phyloP scores from a whole-genome alignment of 1,140 invertebrate genomes.

The Oncopeltus fasciatus region DNA sequence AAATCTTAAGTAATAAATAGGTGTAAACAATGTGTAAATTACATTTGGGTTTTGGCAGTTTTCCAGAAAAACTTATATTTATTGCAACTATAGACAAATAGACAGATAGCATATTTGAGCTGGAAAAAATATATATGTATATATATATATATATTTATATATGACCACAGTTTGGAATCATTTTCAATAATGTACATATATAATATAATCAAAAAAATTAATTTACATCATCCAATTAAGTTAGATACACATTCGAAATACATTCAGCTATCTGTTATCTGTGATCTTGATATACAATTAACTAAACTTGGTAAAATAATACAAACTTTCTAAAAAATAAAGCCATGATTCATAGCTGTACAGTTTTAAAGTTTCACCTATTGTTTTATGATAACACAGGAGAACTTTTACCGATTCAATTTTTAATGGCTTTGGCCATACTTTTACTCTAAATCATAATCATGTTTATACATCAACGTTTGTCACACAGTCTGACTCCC shows the following conservation, averaged over 20 bases:
- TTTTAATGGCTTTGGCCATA: neutral
- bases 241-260: slow-evolving; percentile 1
- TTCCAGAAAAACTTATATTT: slow-evolving; percentile 15
- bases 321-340: slow-evolving; percentile 9
- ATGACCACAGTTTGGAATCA: slow-evolving; percentile 1
- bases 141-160: too few relatives aligned
- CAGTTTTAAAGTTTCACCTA: neutral
- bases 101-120: slow-evolving; percentile 14
- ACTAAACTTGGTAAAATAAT: slow-evolving; percentile 3
- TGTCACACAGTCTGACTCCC: neutral
- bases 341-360: slow-evolving; percentile 4
- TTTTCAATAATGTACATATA: slow-evolving; percentile 2
- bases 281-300: slow-evolving; percentile 1
- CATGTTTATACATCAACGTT: neutral
- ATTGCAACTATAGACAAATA: slow-evolving; percentile 17
- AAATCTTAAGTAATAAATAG: slow-evolving; percentile 6
- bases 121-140: slow-evolving; percentile 10
- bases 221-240: slow-evolving; percentile 8
- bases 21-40: slow-evolving; percentile 6
- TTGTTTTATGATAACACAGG: neutral
- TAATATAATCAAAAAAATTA: slow-evolving; percentile 1
- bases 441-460: neutral
- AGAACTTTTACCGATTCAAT: neutral
- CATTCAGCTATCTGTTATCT: slow-evolving; percentile 11
- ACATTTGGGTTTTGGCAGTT: slow-evolving; percentile 5